Evolutionary conservation across 2,797 vertebrate genomes (phyloP).

Genomic region (Hirundo rustica): DNA sequence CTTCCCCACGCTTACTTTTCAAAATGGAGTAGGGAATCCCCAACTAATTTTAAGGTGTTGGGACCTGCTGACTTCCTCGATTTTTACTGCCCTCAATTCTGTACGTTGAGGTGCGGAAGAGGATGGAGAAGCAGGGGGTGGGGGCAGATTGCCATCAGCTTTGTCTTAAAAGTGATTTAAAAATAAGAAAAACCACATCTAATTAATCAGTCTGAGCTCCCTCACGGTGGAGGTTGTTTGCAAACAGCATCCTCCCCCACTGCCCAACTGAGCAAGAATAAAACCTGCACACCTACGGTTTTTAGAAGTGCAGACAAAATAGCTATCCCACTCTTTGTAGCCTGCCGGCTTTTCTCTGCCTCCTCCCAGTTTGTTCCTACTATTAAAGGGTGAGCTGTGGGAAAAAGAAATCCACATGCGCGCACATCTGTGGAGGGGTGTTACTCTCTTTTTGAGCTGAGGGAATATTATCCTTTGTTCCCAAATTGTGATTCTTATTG

Average conservation of each 20-base stretch:
- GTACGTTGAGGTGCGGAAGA: background rate
- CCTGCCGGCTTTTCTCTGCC: background rate
- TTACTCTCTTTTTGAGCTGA: background rate
- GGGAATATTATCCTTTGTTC: conserved; percentile 64
- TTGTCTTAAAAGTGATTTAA: conserved; percentile 52
- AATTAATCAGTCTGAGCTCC: conserved; percentile 44
- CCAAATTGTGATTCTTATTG: conserved; percentile 26
- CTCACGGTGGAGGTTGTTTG: conserved; percentile 47
- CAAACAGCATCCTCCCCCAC: conserved; percentile 61
- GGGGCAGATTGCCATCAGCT: background rate
- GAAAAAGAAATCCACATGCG: background rate
- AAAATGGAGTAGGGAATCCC: conserved; percentile 62
- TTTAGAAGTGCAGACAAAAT: conserved; percentile 33
- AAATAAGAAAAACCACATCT: background rate
- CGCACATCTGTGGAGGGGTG: background rate
- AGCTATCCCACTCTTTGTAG: conserved; percentile 14
- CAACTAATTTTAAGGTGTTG: conserved; percentile 14
- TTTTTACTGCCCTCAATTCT: background rate
- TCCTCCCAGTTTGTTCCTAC: background rate
- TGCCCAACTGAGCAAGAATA: conserved; percentile 33
- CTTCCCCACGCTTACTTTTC: conserved; percentile 35
- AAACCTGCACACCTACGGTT: conserved; percentile 50
- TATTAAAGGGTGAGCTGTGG: conserved; percentile 7
- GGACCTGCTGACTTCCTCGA: background rate
- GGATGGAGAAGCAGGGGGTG: background rate